Conservation (phyloP, 2,113 vertebrate species). For the Lathamus discolor region DNA sequence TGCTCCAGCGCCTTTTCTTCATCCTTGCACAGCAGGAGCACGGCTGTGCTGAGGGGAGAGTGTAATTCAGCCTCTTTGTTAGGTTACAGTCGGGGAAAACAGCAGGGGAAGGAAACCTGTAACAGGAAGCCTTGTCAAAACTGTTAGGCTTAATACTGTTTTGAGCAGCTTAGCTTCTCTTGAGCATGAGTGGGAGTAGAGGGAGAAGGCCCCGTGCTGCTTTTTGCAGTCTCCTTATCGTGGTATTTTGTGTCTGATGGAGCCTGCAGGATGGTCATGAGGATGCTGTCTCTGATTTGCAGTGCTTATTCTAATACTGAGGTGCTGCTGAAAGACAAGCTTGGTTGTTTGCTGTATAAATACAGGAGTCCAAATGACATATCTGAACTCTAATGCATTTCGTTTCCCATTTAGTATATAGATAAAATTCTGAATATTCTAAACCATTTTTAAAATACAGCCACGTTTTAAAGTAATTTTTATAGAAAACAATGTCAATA, state of each 20-base stretch:
- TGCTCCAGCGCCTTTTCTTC: not conserved
- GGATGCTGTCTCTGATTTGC: not conserved
- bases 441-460: not conserved
- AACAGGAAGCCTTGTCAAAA: not conserved
- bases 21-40: rapidly evolving
- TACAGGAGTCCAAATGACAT: not conserved
- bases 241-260: rapidly evolving
- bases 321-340: not conserved
- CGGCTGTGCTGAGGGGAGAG: not conserved
- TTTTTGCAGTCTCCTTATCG: rapidly evolving
- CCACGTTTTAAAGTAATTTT: not conserved
- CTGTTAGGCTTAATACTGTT: rapidly evolving
- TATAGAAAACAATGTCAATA: not conserved
- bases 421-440: not conserved
- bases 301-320: rapidly evolving
- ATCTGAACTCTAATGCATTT: not conserved
- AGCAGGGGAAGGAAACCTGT: rapidly evolving
- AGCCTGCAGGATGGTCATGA: rapidly evolving
- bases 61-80: rapidly evolving
- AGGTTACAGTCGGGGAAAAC: rapidly evolving
- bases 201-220: not conserved
- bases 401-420: rapidly evolving
- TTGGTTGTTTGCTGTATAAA: rapidly evolving
- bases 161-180: not conserved
- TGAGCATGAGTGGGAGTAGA: rapidly evolving